Conservation (phyloP, 2,797 vertebrate genomes). For the Catostomus latipinnis region DNA sequence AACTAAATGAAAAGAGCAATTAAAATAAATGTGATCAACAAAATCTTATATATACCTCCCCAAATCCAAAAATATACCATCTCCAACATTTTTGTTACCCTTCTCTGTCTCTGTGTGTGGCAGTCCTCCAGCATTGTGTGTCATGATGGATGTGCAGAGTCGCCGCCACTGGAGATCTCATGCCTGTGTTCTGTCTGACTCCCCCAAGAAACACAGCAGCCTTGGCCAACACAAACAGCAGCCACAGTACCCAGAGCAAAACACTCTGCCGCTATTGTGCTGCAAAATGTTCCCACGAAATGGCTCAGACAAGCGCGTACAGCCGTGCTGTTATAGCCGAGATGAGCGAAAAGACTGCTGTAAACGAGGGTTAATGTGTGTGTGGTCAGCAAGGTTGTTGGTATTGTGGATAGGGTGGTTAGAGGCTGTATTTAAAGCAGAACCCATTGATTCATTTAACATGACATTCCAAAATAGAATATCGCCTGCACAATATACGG, state of each 20-base stretch:
- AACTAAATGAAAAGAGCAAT: too few relatives aligned
- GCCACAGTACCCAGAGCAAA: constrained; percentile 68
- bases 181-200: constrained; percentile 67
- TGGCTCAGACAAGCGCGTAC: constrained; percentile 52
- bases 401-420: constrained; percentile 30
- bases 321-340: constrained; percentile 45
- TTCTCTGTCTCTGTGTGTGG: constrained; percentile 68
- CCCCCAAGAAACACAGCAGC: constrained; percentile 68
- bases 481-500: not conserved
- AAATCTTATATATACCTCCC: too few relatives aligned
- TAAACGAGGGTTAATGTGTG: constrained; percentile 36
- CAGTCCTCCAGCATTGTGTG: constrained; percentile 66
- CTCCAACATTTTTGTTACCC: not conserved
- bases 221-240: constrained; percentile 76
- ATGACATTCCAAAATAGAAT: not conserved
- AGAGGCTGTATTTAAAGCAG: constrained; percentile 9
- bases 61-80: too few relatives aligned
- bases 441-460: constrained; percentile 28
- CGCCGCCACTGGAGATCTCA: constrained; percentile 50
- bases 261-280: constrained; percentile 68
- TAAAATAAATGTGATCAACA: too few relatives aligned
- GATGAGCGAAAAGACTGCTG: constrained; percentile 57
- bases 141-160: constrained; percentile 75
- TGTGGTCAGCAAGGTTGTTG: not conserved
- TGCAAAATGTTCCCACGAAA: constrained; percentile 75